Percentiles rank a stretch among this genome's conserved stretches.
phyloP scores from a whole-genome alignment of 2,888 invertebrate species.

The Homarus gammarus region DNA sequence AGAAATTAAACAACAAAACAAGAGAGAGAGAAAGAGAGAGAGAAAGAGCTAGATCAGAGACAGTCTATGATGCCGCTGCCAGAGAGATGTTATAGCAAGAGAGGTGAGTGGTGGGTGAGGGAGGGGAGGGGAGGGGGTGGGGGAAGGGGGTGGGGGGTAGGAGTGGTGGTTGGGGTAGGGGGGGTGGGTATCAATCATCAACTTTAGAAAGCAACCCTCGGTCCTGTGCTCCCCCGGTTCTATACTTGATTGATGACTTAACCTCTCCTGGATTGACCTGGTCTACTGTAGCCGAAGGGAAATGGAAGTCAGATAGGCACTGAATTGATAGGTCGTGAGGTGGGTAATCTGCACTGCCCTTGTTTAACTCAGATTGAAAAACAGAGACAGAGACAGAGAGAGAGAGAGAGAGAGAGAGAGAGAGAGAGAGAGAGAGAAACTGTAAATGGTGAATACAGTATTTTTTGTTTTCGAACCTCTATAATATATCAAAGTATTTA shows the following conservation, averaged over 20 bases:
- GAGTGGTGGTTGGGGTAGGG: not conserved
- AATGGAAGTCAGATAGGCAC: not conserved
- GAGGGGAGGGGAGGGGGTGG: not conserved
- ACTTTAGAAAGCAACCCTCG: not conserved
- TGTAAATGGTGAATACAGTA: too few relatives aligned
- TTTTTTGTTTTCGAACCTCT: too few relatives aligned
- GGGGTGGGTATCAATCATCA: not conserved
- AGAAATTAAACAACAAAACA: not conserved
- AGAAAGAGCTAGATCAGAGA: too few relatives aligned
- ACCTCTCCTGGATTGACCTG: not conserved
- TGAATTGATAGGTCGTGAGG: not conserved
- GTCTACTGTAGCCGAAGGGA: not conserved
- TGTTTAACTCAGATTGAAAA: too few relatives aligned
- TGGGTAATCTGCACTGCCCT: too few relatives aligned
- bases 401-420: too few relatives aligned
- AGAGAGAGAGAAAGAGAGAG: not conserved
- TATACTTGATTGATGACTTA: conserved; percentile 6
- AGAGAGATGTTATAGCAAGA: too few relatives aligned
- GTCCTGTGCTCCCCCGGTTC: not conserved
- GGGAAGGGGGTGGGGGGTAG: not conserved
- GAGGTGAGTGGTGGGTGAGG: too few relatives aligned
- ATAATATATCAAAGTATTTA: too few relatives aligned
- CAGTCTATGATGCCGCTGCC: not conserved
- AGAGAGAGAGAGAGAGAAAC: too few relatives aligned
- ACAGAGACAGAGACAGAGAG: too few relatives aligned